phyloP scores from a whole-genome alignment of 2,113 vertebrate genomes.

The Chloebia gouldiae region DNA sequence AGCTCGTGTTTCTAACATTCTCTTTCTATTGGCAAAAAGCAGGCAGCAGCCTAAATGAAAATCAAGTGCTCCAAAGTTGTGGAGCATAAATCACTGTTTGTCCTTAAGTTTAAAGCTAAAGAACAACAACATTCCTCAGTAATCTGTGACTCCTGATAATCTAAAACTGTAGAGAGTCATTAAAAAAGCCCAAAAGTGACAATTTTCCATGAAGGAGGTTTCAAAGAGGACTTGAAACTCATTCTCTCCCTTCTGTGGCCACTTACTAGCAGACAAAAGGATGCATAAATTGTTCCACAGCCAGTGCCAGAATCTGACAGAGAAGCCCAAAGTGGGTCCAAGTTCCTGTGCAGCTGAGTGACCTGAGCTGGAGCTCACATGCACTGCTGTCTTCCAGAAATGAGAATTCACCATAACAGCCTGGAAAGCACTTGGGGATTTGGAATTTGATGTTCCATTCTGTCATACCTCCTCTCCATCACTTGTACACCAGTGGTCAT shows the following conservation, averaged over 20 bases:
- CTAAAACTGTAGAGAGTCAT: not conserved
- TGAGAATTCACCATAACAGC: not conserved
- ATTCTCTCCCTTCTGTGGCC: not conserved
- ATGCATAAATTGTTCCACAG: not conserved
- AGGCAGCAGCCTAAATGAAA: not conserved
- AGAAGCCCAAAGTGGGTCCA: not conserved
- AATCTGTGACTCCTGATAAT: not conserved
- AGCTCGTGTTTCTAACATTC: not conserved
- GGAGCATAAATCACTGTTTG: not conserved
- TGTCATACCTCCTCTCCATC: not conserved
- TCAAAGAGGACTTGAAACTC: not conserved
- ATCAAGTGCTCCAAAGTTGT: not conserved
- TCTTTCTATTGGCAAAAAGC: not conserved
- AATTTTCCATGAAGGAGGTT: not conserved
- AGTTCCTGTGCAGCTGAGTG: not conserved
- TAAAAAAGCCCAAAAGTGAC: accelerated
- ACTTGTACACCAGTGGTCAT: not conserved
- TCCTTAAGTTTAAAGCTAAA: not conserved
- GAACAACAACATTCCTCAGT: not conserved
- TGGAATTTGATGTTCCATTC: not conserved
- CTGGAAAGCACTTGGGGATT: not conserved
- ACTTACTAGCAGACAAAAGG: not conserved
- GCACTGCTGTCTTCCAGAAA: not conserved
- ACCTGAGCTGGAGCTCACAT: not conserved
- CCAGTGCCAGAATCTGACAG: not conserved